Evolutionary conservation across 2,113 vertebrate genomes (phyloP), one percentile per base, ranked within the genome.

Genomic region (Hylia prasina): DNA sequence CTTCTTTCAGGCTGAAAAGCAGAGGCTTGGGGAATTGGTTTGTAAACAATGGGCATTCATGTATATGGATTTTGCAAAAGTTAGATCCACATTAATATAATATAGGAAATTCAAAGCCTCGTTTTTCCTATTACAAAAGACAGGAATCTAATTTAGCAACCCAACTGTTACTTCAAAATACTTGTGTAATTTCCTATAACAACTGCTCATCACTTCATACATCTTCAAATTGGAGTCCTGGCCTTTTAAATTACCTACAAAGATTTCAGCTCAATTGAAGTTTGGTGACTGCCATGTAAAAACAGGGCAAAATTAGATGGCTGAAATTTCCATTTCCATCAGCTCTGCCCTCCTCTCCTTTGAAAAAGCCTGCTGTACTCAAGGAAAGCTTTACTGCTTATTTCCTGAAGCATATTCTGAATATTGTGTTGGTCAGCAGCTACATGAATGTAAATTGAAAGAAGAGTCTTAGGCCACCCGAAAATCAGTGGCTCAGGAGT

Each of bases 121-220:
- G 17, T 6, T 80, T 90, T 90, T 92, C 28, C 28, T 77, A 50
- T 85, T 90, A 86, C 60, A 80, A 92, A 94, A 90, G 28, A 30
- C 37, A 87, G 85, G 16, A 81, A 81, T 58, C 37, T 82, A 72
- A 88, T 93, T 82, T 90, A 92, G 82, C 79, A 96, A 94, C 12
- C 3, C 37, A 90, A 40, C 44, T 27, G 42, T 79, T 85, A 71
- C 70, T 93, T 87, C 60, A 91, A 82, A 33, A 37, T 4, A 28
- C 21, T 87, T 93, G 53, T 53, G 58, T 56, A 94, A 92, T 84
- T 87, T 94, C 87, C 84, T 85, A 48, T 42, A 76, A 57, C 17
- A 85, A 85, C 54, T 57, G 31, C 35, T 94, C 68, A 39, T 85
- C 61, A 63, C 15, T 87, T 82, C 87, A 63, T 66, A 66, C 3